Evolutionary conservation across 2,888 invertebrate genomes (phyloP), one percentile per base, ranked within the genome.

Genomic region (Pristionchus maxplancki): DNA sequence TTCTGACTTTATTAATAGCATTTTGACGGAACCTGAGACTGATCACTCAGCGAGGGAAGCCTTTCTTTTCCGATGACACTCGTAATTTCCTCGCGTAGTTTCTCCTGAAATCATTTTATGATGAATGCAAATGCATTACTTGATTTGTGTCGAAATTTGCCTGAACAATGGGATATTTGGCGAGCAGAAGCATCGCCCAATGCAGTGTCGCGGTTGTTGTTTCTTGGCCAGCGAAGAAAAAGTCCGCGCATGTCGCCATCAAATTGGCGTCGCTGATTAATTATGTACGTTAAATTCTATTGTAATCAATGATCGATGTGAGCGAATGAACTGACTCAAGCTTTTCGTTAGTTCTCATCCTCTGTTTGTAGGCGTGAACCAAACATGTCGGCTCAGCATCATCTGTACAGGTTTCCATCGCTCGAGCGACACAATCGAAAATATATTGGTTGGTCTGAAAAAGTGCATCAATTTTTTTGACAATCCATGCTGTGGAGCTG

Each of bases 401-500:
- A 8, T n/a, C 6, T 28, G 34, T 37, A 20, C 5, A 71, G 3
- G 11, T 37, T 37, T 71, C 37, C 37, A 71, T 6, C 1, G 71
- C 71, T 11, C 20, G 20, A 15, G 71, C 71, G 4, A 71, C 71
- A 37, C 28, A 28, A n/a, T n/a, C 8, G 28, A 71, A n/a, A 6
- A 71, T 71, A 17, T 71, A 71, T 20, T 71, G 28, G 20, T 71
- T 71, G 71, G n/a, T 71, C 71, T 71, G 71, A 71, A 71, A n/a
- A n/a, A n/a, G n/a, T n/a, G n/a, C n/a, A n/a, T n/a, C n/a, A n/a
- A n/a, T n/a, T n/a, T n/a, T n/a, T n/a, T n/a, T n/a, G n/a, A n/a
- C n/a, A n/a, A n/a, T n/a, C n/a, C n/a, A 71, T 71, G 37, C 48
- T 13, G 13, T 48, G 13, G n/a, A n/a, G n/a, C n/a, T n/a, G 13